phyloP scores from a whole-genome alignment of 2,113 vertebrate genomes.

The Trogon surrucura region DNA sequence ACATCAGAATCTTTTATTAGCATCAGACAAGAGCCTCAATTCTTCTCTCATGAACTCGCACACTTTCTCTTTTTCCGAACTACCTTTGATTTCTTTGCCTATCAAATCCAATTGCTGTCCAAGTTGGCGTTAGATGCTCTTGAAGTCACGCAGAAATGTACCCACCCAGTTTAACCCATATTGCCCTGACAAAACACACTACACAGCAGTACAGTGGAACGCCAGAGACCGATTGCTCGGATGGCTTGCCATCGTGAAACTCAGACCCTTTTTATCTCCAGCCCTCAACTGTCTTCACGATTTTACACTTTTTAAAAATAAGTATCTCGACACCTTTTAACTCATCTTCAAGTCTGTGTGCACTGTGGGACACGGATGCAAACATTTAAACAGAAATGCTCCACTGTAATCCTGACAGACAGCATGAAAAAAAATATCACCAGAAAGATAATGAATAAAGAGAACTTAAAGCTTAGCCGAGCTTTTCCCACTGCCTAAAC shows the following conservation, averaged over 20 bases:
- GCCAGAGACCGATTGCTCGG: neutral
- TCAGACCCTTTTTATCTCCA: neutral
- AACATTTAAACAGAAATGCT: neutral
- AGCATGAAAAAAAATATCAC: neutral
- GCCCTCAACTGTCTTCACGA: neutral
- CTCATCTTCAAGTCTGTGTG: neutral
- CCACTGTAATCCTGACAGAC: neutral
- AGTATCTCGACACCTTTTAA: neutral
- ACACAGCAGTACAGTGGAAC: neutral
- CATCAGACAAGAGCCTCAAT: neutral
- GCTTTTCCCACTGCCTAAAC: neutral
- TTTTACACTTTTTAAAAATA: neutral
- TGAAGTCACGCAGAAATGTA: neutral
- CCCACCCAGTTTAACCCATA: neutral
- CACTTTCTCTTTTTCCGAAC: neutral
- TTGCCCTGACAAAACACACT: neutral
- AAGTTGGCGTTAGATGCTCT: neutral
- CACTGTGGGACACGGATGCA: neutral
- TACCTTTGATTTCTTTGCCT: neutral
- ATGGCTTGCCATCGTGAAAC: neutral
- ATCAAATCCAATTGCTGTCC: neutral
- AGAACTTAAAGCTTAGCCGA: neutral
- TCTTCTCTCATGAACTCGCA: neutral
- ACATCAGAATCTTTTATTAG: neutral
- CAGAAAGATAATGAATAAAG: neutral